Conservation (phyloP, 1,140 invertebrate species). For the Bilobella aurantiaca region DNA sequence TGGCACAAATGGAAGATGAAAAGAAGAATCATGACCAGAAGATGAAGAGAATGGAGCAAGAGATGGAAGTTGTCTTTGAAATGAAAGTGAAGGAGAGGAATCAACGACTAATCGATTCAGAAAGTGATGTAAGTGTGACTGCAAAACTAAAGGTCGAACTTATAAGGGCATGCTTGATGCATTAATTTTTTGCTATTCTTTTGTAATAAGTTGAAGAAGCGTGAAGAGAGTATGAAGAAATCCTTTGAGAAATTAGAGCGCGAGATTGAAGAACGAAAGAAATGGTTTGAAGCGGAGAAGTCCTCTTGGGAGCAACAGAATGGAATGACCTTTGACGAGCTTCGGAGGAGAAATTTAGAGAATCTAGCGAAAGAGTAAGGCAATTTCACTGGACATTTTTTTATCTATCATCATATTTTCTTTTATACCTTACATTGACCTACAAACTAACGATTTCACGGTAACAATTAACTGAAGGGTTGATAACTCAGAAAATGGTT, state of each 20-base stretch:
- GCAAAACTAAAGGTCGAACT: slow-evolving; percentile 18
- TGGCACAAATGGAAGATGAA: slow-evolving; percentile 96
- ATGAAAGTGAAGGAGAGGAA: slow-evolving; percentile 86
- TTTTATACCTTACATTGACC: too few relatives aligned
- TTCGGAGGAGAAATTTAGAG: slow-evolving; percentile 69
- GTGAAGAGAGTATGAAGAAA: slow-evolving; percentile 58
- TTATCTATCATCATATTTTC: background rate
- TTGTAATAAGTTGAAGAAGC: slow-evolving; percentile 48
- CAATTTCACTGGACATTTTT: background rate
- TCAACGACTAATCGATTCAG: slow-evolving; percentile 83
- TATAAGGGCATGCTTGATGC: too few relatives aligned
- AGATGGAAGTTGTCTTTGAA: slow-evolving; percentile 90
- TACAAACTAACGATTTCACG: background rate
- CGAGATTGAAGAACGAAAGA: slow-evolving; percentile 80
- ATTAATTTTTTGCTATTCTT: too few relatives aligned
- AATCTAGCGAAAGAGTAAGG: slow-evolving; percentile 75
- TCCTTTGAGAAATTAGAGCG: slow-evolving; percentile 74
- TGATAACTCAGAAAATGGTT: background rate
- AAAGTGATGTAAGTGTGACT: slow-evolving; percentile 59
- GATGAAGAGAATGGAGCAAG: slow-evolving; percentile 91
- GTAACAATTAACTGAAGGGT: background rate
- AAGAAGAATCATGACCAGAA: slow-evolving; percentile 89
- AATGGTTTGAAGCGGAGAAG: slow-evolving; percentile 76
- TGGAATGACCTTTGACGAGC: slow-evolving; percentile 72
- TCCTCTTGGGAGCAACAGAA: slow-evolving; percentile 79